A percentile compares a stretch with the other conserved stretches of the same genome.
Conservation (phyloP, 2,888 invertebrate species). For the Uloborus plumipes region DNA sequence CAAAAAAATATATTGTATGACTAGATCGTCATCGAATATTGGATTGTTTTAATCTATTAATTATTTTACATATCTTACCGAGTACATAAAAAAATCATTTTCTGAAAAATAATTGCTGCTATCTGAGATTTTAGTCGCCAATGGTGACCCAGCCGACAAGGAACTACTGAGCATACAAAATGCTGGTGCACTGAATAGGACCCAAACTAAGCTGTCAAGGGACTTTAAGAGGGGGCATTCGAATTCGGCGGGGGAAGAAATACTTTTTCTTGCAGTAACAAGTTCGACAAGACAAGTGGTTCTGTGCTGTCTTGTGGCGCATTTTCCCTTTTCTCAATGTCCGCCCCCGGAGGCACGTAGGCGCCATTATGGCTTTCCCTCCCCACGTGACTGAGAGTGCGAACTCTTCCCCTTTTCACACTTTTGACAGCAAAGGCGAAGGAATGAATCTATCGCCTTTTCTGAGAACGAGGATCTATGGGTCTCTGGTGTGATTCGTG, state of each 20-base stretch:
- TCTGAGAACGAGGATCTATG: no score
- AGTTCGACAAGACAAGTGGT: constrained; percentile 8
- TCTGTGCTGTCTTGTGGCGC: neutral
- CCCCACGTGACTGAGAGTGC: constrained; percentile 1
- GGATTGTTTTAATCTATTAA: no score
- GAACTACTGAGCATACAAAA: neutral
- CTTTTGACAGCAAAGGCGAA: neutral
- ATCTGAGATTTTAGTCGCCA: no score
- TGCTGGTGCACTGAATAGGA: neutral
- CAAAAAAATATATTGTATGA: no score
- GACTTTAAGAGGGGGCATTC: neutral
- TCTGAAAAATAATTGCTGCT: no score
- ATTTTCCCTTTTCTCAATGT: neutral
- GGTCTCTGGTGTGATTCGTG: neutral
- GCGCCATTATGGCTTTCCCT: constrained; percentile 28
- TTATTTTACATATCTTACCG: no score
- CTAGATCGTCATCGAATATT: no score
- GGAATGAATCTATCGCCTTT: no score
- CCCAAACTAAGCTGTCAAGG: constrained; percentile 10
- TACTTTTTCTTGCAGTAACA: constrained; percentile 1
- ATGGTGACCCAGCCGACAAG: no score
- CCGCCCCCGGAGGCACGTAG: constrained; percentile 23
- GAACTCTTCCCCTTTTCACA: constrained; percentile 3
- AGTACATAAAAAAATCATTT: no score
- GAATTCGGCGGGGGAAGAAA: neutral